These are phyloP conservation scores for Tenthredo scrophulariae DNA, from an alignment of 2,888 invertebrate species.

Conservation along the genomic window DNA sequence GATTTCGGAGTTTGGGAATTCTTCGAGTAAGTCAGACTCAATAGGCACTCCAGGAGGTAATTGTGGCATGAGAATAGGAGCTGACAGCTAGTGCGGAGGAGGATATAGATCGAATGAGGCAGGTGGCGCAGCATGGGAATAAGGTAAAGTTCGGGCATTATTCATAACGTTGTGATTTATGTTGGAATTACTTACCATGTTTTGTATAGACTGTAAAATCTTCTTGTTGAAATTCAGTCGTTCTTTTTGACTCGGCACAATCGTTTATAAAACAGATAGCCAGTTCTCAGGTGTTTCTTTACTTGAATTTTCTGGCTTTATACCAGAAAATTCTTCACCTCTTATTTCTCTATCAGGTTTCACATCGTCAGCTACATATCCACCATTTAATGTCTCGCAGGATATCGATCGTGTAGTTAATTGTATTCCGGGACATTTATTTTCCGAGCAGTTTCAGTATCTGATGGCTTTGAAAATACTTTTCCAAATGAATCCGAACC, in stretches of 20 bases:
- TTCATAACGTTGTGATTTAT: conserved; percentile 31
- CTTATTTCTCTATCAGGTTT: background rate
- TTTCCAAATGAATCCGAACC: background rate
- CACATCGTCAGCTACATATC: background rate
- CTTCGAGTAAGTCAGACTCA: background rate
- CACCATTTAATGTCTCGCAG: background rate
- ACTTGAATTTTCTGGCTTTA: background rate
- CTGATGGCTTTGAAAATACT: background rate
- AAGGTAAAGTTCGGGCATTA: conserved; percentile 20
- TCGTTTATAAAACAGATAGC: conserved; percentile 12
- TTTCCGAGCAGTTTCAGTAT: background rate
- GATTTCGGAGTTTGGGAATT: conserved; percentile 13
- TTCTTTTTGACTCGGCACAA: conserved; percentile 27
- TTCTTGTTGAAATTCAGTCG: conserved; percentile 11
- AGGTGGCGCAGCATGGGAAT: background rate
- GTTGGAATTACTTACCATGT: conserved; percentile 3
- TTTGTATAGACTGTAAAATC: conserved; percentile 23
- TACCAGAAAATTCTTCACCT: background rate
- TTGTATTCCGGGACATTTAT: background rate
- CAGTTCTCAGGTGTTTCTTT: background rate
- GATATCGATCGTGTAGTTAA: background rate
- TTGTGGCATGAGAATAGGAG: background rate
- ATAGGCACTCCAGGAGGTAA: conserved; percentile 18
- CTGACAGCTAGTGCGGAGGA: background rate
- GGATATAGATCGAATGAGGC: background rate